Base-by-base conservation (phyloP, 2,888 invertebrate genomes). In the Diaperis boleti region DNA sequence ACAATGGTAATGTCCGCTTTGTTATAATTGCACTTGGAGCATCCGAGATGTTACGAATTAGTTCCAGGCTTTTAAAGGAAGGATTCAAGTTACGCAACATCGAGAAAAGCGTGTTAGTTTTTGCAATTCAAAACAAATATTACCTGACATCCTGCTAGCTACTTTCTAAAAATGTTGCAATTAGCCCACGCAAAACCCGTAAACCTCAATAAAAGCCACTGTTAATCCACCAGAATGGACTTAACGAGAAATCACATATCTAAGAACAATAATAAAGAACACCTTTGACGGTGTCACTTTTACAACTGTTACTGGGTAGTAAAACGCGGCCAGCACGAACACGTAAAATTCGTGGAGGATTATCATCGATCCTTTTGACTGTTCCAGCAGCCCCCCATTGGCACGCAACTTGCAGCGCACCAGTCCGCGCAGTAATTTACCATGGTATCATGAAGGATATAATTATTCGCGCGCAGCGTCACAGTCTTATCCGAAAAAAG, bases 351-450 rank as follows among this genome's bases (percentile, higher is more conserved):
- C 49, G 22, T 47, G 39, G 41, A 49, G 41, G 49, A 60, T 60
- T 42, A 47, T 33, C 42, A 60, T 60, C 50, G 59, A 60, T 60
- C 59, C 52, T 50, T 33, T 17, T 39, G 17, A 26, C 11, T 37
- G 57, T 47, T 49, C 17, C 52, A 55, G 37, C 63, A 60, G 57
- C 67, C 67, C n/a, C 63, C 68, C 54, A 15, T 52, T 55, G 62
- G 62, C 63, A 70, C 69, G 70, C 70, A 69, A 67, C 65, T 61
- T 47, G 64, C 56, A 62, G 65, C 69, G 68, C 69, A 69, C 59
- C 26, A 42, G 60, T 50, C 65, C 50, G 60, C 64, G 64, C 55
- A 29, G 62, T 66, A 65, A 65, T 65, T 65, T 56, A 61, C 56
- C 57, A 42, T 31, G 54, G 20, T 15, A 8, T 52, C 15, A 37